Evolutionary conservation across 2,888 invertebrate genomes (phyloP).

Genomic region (Notodonta dromedarius): DNA sequence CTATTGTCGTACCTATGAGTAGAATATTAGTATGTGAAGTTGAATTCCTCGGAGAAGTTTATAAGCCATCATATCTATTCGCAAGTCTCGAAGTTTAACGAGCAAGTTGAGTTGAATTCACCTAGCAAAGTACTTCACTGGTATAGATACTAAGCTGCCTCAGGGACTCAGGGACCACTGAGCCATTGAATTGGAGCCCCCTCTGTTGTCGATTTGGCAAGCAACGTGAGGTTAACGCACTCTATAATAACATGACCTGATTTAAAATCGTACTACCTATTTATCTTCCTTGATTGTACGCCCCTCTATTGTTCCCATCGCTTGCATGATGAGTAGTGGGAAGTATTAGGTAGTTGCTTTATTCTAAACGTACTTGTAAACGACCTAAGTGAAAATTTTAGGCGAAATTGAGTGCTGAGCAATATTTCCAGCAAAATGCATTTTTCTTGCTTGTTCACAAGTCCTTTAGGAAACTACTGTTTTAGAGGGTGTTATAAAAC

Average conservation of each 20-base stretch:
- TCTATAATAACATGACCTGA: constrained; percentile 1
- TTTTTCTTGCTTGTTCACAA: too few species aligned
- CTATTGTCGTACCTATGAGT: too few species aligned
- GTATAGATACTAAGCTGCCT: background rate
- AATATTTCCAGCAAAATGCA: too few species aligned
- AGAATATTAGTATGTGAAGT: too few species aligned
- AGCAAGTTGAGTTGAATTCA: background rate
- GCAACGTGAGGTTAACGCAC: background rate
- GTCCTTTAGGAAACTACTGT: too few species aligned
- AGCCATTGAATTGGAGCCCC: background rate
- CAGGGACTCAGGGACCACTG: background rate
- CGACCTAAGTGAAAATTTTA: too few species aligned
- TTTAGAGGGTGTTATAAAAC: too few species aligned
- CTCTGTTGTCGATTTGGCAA: background rate
- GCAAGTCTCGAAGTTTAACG: background rate
- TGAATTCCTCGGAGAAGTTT: too few species aligned
- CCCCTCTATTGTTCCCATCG: background rate
- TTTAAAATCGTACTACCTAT: background rate
- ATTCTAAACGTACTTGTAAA: too few species aligned
- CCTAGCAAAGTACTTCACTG: background rate
- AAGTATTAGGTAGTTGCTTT: too few species aligned
- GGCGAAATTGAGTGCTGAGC: too few species aligned
- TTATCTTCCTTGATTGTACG: background rate
- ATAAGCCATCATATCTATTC: background rate
- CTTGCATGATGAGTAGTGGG: too few species aligned